Evolutionary conservation across 2,797 vertebrate genomes (phyloP), one percentile per base, ranked within the genome.

Genomic region (Leptatherina wallacei): DNA sequence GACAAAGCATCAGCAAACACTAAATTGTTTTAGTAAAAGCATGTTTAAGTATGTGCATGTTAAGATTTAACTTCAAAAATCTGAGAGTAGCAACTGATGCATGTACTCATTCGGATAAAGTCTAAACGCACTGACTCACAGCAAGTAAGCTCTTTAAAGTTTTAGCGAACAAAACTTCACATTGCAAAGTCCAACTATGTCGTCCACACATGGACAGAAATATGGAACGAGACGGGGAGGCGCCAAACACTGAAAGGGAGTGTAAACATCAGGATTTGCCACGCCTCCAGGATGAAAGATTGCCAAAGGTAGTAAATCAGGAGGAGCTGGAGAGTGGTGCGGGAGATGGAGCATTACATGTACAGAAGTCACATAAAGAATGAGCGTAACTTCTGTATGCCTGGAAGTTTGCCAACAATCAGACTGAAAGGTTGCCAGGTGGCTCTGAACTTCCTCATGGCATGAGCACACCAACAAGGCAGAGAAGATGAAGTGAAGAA

Each of bases 341-440:
- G 40, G 58, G 67, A 73, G 64, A 70, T 59, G 24, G 24, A 80
- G 71, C 2, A 20, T 60, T 72, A 63, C 63, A 74, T 69, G 64
- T 24, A 64, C 52, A 81, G 42, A 77, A 77, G 69, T 75, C 71
- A 63, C 44, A n/a, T 60, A 56, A 79, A 79, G 78, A 87, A 73
- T 44, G 35, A 57, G 68, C 68, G 65, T 54, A 63, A 73, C 69
- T 66, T 64, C 57, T 69, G 64, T 40, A 27, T 0, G 24, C 35
- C 71, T 90, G 86, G 89, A 87, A 22, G 42, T 18, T 29, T 55
- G 86, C 83, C 88, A 91, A 22, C 85, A 87, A 87, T 89, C 67
- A 65, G 52, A 51, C 67, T 85, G 77, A 89, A 71, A 80, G 57
- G 65, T 44, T 73, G 83, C 80, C 86, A 88, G 76, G 85, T 85